Percentiles rank a stretch among this genome's conserved stretches.
phyloP scores from a whole-genome alignment of 2,888 invertebrate genomes.

The Chrysolina oricalcia region DNA sequence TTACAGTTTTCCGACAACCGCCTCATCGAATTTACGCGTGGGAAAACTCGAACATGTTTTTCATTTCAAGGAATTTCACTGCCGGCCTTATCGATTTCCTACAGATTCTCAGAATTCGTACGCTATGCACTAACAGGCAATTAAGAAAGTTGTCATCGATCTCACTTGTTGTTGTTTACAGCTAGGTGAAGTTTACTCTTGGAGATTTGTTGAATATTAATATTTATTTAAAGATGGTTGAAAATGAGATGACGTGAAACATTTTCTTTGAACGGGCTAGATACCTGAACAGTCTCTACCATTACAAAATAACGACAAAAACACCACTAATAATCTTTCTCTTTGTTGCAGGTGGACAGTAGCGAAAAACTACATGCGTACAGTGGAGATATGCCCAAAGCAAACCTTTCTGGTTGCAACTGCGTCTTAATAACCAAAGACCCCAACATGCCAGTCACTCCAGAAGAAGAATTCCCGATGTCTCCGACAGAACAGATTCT shows the following conservation, averaged over 20 bases:
- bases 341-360: constrained; percentile 75
- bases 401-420: constrained; percentile 71
- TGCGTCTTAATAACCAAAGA: constrained; percentile 75
- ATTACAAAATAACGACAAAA: not conserved
- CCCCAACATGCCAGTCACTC: constrained; percentile 60
- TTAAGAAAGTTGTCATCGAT: too few relatives aligned
- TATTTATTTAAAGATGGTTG: too few relatives aligned
- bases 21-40: not conserved
- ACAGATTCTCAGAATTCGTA: not conserved
- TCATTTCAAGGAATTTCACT: not conserved
- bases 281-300: too few relatives aligned
- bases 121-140: too few relatives aligned
- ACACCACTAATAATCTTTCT: constrained; percentile 44
- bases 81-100: not conserved
- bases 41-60: not conserved
- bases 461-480: constrained; percentile 63
- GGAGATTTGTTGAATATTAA: too few relatives aligned
- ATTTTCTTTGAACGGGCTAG: too few relatives aligned
- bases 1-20: not conserved
- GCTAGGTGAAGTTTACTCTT: too few relatives aligned
- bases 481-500: constrained; percentile 75
- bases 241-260: too few relatives aligned
- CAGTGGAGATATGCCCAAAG: constrained; percentile 72
- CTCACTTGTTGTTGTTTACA: too few relatives aligned
- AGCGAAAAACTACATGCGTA: constrained; percentile 73